These are phyloP conservation scores for Arctia plantaginis DNA, from an alignment of 2,888 invertebrate species.

Conservation along the genomic window DNA sequence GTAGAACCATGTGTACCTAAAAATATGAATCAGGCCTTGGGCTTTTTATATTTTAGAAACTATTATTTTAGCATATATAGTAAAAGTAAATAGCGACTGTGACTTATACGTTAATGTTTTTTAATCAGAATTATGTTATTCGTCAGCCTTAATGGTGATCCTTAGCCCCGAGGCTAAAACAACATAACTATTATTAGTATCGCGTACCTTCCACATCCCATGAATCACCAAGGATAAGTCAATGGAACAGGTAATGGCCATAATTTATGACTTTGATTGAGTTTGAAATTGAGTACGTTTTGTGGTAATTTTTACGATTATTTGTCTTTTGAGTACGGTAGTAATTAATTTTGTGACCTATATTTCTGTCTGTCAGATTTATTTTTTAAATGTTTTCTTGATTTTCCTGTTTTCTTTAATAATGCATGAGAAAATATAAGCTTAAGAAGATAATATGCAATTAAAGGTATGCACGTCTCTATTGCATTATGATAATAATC, in stretches of 20 bases:
- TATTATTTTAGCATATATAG: too few relatives aligned
- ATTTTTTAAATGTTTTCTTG: conserved; percentile 21
- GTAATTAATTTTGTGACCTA: conserved; percentile 56
- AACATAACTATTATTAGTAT: conserved; percentile 7
- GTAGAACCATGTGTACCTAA: too few relatives aligned
- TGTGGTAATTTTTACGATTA: conserved; percentile 64
- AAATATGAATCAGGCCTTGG: too few relatives aligned
- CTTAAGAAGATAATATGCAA: too few relatives aligned
- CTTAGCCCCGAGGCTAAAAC: background rate
- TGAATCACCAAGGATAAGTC: conserved; percentile 53
- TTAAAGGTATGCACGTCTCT: too few relatives aligned
- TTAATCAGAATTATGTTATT: background rate
- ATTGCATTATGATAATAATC: too few relatives aligned
- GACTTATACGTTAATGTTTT: background rate
- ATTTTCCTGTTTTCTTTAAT: too few relatives aligned
- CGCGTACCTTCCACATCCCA: conserved; percentile 25
- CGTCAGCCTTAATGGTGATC: background rate
- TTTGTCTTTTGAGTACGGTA: conserved; percentile 55
- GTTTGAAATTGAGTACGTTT: conserved; percentile 50
- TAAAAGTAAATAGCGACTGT: background rate
- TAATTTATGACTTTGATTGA: conserved; percentile 69
- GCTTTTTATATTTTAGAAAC: too few relatives aligned
- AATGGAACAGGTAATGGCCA: conserved; percentile 59
- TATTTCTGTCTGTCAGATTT: conserved; percentile 36
- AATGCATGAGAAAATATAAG: background rate